Conservation (phyloP, 2,797 vertebrate genomes). For the Thripadectes ignobilis region DNA sequence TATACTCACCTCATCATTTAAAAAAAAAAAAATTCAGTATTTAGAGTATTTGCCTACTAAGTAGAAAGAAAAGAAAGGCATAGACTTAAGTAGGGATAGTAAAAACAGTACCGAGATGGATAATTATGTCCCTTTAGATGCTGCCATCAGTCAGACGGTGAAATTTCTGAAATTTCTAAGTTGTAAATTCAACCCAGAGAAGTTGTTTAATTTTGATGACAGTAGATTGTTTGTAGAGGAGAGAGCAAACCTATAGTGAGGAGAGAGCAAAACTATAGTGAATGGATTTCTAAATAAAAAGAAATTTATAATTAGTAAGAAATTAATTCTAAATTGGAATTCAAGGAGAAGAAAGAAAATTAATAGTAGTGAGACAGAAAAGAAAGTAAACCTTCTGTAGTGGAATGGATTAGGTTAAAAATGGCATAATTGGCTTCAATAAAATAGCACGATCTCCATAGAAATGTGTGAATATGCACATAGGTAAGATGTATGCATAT, state of each 20-base stretch:
- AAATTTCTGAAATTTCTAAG: background rate
- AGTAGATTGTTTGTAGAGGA: background rate
- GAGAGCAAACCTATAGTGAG: background rate
- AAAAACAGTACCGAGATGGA: background rate
- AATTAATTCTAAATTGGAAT: background rate
- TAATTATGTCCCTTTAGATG: background rate
- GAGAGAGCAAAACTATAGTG: background rate
- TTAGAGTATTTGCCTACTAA: background rate
- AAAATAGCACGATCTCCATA: background rate
- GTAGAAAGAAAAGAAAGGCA: background rate
- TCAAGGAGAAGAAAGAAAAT: background rate
- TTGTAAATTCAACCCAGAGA: background rate
- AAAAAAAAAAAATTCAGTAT: background rate
- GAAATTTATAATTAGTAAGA: background rate
- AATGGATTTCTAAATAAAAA: background rate
- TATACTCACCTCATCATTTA: background rate
- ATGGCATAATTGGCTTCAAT: background rate
- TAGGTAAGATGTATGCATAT: background rate
- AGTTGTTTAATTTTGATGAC: background rate
- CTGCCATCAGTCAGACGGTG: background rate
- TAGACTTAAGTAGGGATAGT: background rate
- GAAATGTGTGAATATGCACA: background rate
- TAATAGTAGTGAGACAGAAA: background rate
- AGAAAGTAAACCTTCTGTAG: background rate
- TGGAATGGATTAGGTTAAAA: background rate